Evolutionary conservation across 35 echinoderm and acorn worm genomes (phyloP).

Genomic region (Lytechinus variegatus): DNA sequence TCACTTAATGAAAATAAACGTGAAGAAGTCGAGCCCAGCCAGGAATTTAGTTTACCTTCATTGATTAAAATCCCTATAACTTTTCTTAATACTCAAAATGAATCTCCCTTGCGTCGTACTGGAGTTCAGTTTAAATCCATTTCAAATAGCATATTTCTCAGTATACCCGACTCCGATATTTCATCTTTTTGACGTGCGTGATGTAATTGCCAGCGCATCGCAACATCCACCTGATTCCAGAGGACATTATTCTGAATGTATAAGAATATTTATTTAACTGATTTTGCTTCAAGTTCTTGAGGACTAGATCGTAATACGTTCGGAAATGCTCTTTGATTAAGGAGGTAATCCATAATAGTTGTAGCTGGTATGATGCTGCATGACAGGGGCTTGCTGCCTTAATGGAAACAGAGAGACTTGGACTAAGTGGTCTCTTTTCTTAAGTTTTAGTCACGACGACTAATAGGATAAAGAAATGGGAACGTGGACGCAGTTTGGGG

Average conservation of each 20-base stretch:
- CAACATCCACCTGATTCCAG: neutral
- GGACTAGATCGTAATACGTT: conserved; percentile 16
- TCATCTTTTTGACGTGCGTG: conserved; percentile 16
- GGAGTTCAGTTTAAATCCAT: neutral
- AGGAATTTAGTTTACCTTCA: neutral
- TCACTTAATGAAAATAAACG: conserved; percentile 35
- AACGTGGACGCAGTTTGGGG: conserved; percentile 41
- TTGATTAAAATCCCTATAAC: conserved; percentile 35
- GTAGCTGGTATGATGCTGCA: neutral
- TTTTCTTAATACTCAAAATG: conserved; percentile 15
- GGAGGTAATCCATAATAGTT: conserved; percentile 32
- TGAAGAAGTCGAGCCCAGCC: neutral
- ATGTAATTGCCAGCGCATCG: conserved; percentile 1
- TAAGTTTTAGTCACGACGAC: neutral
- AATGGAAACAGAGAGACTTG: conserved; percentile 28
- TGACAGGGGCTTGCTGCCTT: neutral
- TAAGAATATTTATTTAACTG: conserved; percentile 33
- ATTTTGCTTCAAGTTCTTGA: neutral
- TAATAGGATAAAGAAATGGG: conserved; percentile 12
- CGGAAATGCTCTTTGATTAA: conserved; percentile 35
- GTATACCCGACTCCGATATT: neutral
- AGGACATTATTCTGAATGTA: conserved; percentile 26
- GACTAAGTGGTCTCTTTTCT: neutral
- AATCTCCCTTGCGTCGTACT: neutral
- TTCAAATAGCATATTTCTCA: neutral